Conservation (phyloP, 2,113 vertebrate species). For the Lepisosteus oculatus region DNA sequence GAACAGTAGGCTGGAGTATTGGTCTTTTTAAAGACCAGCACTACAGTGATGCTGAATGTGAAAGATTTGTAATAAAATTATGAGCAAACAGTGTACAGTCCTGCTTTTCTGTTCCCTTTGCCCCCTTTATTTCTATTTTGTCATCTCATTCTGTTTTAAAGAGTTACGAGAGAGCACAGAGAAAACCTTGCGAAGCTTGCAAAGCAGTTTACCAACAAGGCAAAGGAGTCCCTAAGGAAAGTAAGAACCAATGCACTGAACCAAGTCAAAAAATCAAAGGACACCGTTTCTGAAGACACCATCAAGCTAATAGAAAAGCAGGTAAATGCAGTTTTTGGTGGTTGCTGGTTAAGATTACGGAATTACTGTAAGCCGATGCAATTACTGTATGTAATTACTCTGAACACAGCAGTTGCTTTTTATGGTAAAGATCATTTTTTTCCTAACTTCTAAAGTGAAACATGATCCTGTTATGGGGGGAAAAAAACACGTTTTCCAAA, state of each 20-base stretch:
- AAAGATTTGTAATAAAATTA: too few species aligned
- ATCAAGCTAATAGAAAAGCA: constrained; percentile 87
- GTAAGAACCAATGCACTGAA: constrained; percentile 71
- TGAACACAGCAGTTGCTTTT: too few species aligned
- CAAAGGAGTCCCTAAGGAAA: constrained; percentile 85
- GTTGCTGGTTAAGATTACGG: too few species aligned
- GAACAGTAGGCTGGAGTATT: not conserved
- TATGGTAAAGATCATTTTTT: too few species aligned
- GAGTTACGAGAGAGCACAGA: constrained; percentile 88
- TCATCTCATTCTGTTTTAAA: constrained; percentile 37
- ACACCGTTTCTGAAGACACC: constrained; percentile 82
- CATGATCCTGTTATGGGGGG: not conserved
- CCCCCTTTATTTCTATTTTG: too few species aligned
- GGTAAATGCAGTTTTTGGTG: constrained; percentile 53
- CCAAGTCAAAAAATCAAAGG: constrained; percentile 81
- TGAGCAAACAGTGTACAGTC: too few species aligned
- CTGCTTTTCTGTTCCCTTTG: too few species aligned
- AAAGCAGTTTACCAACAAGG: constrained; percentile 88
- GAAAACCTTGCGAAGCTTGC: constrained; percentile 85
- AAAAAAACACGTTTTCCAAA: too few species aligned
- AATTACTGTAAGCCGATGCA: too few species aligned
- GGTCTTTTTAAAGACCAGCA: not conserved
- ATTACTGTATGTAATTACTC: too few species aligned
- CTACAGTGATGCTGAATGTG: too few species aligned
- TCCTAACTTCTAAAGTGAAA: not conserved